A percentile compares a stretch with the other conserved stretches of the same genome.
Conservation (phyloP, 1,140 invertebrate genomes). For the Diachasma alloeum region DNA sequence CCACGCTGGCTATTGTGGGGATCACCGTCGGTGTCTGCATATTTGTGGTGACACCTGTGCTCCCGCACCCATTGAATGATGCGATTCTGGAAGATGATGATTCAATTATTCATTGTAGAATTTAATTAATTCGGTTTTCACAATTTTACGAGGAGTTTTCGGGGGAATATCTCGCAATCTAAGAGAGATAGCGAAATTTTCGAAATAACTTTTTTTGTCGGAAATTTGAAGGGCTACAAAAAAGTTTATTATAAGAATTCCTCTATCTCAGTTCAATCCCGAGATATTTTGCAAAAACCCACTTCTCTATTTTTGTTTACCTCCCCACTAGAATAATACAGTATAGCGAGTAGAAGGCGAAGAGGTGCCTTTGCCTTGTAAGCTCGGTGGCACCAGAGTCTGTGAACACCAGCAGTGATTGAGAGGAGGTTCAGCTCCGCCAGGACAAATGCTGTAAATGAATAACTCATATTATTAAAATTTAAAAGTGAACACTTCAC, state of each 20-base stretch:
- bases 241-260: too few species aligned
- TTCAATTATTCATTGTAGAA: not conserved
- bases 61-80: conserved; percentile 78
- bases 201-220: too few species aligned
- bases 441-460: not conserved
- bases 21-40: conserved; percentile 88
- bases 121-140: not conserved
- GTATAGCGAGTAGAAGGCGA: conserved; percentile 73
- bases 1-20: conserved; percentile 89
- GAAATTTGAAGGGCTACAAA: too few species aligned
- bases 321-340: conserved; percentile 78
- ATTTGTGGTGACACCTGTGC: conserved; percentile 91
- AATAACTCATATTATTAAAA: too few species aligned
- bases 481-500: too few species aligned
- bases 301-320: conserved; percentile 55
- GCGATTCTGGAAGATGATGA: conserved; percentile 62
- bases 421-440: conserved; percentile 1
- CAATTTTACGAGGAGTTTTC: not conserved
- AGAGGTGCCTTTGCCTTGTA: conserved; percentile 83
- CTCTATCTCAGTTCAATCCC: too few species aligned
- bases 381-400: conserved; percentile 84
- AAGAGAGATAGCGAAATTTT: too few species aligned
- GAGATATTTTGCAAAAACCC: too few species aligned
- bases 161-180: too few species aligned
- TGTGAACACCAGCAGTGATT: conserved; percentile 72